A percentile compares a stretch with the other conserved stretches of the same genome.
Evolutionary conservation across 2,888 invertebrate species (phyloP).

Genomic region (Nesidiocoris tenuis): DNA sequence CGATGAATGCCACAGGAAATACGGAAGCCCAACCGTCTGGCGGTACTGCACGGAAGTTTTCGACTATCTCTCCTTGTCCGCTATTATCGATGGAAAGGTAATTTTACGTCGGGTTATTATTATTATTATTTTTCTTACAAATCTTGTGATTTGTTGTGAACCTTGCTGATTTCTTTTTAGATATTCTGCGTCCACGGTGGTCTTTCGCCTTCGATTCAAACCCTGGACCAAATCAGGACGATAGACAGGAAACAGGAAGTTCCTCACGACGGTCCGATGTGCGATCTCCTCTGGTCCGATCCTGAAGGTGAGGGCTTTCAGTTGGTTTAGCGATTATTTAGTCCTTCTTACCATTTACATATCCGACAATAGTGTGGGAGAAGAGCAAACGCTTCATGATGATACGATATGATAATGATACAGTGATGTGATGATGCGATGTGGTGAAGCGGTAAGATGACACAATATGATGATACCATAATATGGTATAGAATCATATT

Average conservation of each 20-base stretch:
- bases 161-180: conserved; percentile 53
- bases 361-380: too few species aligned
- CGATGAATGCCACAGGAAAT: conserved; percentile 97
- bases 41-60: conserved; percentile 99
- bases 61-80: conserved; percentile 93
- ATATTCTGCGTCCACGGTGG: conserved; percentile 99
- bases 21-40: conserved; percentile 98
- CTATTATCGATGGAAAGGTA: conserved; percentile 92
- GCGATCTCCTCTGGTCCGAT: conserved; percentile 98
- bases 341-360: too few species aligned
- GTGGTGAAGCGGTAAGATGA: too few species aligned
- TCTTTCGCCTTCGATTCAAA: conserved; percentile 96
- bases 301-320: conserved; percentile 75
- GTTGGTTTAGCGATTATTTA: too few species aligned
- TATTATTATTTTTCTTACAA: background rate
- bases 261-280: conserved; percentile 98
- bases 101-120: conserved; percentile 49
- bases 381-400: too few species aligned
- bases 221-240: conserved; percentile 95
- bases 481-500: too few species aligned
- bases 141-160: background rate
- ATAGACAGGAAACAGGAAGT: conserved; percentile 99
- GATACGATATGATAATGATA: background rate
- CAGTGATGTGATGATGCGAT: too few species aligned
- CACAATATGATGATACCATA: too few species aligned